These are phyloP conservation scores for Saccostrea cuccullata DNA, from an alignment of 1,140 invertebrate species.

Conservation along the genomic window DNA sequence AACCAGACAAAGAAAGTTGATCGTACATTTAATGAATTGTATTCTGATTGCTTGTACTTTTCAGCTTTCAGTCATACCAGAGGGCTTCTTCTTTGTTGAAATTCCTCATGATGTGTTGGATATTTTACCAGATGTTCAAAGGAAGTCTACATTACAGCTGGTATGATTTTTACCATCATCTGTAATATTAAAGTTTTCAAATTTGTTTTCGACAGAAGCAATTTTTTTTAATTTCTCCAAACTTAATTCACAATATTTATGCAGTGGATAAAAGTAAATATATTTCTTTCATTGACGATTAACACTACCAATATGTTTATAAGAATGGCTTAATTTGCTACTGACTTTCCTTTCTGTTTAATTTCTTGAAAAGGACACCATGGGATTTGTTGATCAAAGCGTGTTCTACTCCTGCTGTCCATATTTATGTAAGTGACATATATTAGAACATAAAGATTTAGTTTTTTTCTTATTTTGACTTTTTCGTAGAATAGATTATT, in stretches of 20 bases:
- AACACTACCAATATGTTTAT: too few relatives aligned
- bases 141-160: not conserved
- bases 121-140: not conserved
- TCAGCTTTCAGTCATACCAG: slow-evolving; percentile 68
- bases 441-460: not conserved
- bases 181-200: not conserved
- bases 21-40: not conserved
- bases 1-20: not conserved
- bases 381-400: slow-evolving; percentile 81
- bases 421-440: slow-evolving; percentile 79
- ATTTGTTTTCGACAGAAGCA: too few relatives aligned
- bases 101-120: slow-evolving; percentile 52
- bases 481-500: not conserved
- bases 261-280: too few relatives aligned
- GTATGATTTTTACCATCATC: not conserved
- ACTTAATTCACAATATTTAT: too few relatives aligned
- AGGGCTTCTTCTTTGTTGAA: slow-evolving; percentile 68
- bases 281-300: too few relatives aligned
- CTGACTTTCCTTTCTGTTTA: not conserved
- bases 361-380: slow-evolving; percentile 60
- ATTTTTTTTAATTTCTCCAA: too few relatives aligned
- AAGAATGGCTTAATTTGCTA: too few relatives aligned
- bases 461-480: not conserved
- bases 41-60: slow-evolving; percentile 33
- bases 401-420: slow-evolving; percentile 84